Evolutionary conservation across 2,797 vertebrate genomes (phyloP).

Genomic region (Pteropus rufus): DNA sequence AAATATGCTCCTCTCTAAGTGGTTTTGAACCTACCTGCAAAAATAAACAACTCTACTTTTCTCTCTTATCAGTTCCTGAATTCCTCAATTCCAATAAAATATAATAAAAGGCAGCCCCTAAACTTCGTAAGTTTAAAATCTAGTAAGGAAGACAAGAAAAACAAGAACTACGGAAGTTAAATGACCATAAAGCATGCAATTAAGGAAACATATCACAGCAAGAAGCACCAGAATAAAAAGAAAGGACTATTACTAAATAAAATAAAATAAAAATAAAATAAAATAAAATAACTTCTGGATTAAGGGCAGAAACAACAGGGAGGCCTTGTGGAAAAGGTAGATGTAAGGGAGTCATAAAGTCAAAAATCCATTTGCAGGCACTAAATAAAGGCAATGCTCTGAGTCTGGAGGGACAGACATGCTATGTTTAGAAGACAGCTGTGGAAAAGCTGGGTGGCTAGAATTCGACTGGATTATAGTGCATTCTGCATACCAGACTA

Average conservation of each 20-base stretch:
- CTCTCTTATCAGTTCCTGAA: conserved; percentile 20
- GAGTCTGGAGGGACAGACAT: not conserved
- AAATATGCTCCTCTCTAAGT: not conserved
- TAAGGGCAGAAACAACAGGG: not conserved
- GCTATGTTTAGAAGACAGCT: not conserved
- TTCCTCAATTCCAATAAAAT: conserved; percentile 32
- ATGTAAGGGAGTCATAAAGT: not conserved
- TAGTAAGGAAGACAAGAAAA: conserved; percentile 19
- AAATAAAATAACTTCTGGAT: not conserved
- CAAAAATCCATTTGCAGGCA: not conserved
- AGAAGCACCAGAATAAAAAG: not conserved
- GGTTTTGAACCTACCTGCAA: not conserved
- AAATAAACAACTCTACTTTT: conserved; percentile 4
- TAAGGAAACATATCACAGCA: not conserved
- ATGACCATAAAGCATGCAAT: not conserved
- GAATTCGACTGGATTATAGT: not conserved
- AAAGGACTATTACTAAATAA: not conserved
- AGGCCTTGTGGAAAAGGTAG: not conserved
- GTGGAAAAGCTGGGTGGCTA: not conserved
- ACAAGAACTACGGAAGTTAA: not conserved
- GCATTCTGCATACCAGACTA: not conserved
- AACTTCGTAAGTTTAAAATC: conserved; percentile 6
- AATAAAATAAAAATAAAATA: too few species aligned
- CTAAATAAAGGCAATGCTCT: not conserved
- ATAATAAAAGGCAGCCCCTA: not conserved